These are phyloP conservation scores for Hipparchia semele DNA, from an alignment of 2,888 invertebrate genomes.

Conservation along the genomic window DNA sequence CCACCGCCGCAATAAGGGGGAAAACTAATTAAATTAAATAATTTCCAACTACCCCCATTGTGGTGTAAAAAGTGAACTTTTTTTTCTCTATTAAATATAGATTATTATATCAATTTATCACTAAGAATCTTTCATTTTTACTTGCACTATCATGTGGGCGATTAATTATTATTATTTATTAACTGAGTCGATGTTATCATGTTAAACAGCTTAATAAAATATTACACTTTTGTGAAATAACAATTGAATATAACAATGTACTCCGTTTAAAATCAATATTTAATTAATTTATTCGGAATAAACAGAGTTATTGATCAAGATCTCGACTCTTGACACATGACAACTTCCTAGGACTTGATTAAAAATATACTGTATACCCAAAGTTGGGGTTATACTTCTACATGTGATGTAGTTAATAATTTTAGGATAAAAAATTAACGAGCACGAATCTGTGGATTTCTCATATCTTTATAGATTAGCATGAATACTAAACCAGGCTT, in stretches of 20 bases:
- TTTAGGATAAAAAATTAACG: background rate
- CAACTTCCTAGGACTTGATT: background rate
- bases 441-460: background rate
- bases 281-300: background rate
- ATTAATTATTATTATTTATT: no score
- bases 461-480: constrained; percentile 2
- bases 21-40: background rate
- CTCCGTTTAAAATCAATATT: background rate
- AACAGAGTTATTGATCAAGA: background rate
- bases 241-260: background rate
- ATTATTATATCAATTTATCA: no score
- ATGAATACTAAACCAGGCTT: background rate
- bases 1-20: constrained; percentile 48
- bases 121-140: background rate
- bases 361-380: background rate
- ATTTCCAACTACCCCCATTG: background rate
- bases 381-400: constrained; percentile 6
- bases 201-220: background rate
- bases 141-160: background rate
- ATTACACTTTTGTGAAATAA: background rate
- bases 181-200: background rate
- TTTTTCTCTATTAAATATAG: background rate
- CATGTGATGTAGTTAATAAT: constrained; percentile 4
- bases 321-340: background rate
- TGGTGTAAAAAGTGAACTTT: background rate